A percentile compares a stretch with the other conserved stretches of the same genome.
These are phyloP conservation scores for Hylaeus volcanicus DNA, from an alignment of 1,140 invertebrate species.

Conservation along the genomic window DNA sequence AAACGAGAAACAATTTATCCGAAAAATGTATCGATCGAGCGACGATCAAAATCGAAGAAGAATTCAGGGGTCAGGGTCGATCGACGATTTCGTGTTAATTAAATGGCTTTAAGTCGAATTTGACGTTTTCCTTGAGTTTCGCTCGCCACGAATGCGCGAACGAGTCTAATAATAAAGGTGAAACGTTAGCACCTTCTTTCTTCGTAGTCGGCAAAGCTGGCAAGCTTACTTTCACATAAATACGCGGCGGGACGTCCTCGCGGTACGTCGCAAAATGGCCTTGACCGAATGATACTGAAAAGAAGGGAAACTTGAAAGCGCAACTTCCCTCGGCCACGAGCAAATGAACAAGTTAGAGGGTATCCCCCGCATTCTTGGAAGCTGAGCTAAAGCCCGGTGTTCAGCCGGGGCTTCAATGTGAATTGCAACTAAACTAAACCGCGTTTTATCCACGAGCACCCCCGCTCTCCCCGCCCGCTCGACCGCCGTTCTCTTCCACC, in stretches of 20 bases:
- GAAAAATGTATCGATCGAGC: not conserved
- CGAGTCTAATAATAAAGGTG: too few species aligned
- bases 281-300: slow-evolving; percentile 53
- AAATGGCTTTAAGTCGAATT: too few species aligned
- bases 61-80: not conserved
- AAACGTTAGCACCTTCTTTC: too few species aligned
- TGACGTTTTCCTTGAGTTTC: too few species aligned
- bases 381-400: slow-evolving; percentile 54
- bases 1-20: slow-evolving; percentile 10
- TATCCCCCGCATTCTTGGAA: slow-evolving; percentile 55
- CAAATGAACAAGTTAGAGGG: slow-evolving; percentile 45
- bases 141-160: too few species aligned
- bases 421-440: slow-evolving; percentile 74
- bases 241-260: not conserved
- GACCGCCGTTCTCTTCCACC: slow-evolving; percentile 16
- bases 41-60: not conserved
- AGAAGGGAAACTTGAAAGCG: slow-evolving; percentile 42
- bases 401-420: slow-evolving; percentile 48
- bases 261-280: slow-evolving; percentile 32
- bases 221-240: not conserved
- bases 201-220: too few species aligned
- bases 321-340: not conserved
- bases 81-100: not conserved
- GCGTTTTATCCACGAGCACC: slow-evolving; percentile 58
- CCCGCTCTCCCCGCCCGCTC: not conserved